Evolutionary conservation across 1,140 invertebrate genomes (phyloP).

Genomic region (Drosophila micromelanica): DNA sequence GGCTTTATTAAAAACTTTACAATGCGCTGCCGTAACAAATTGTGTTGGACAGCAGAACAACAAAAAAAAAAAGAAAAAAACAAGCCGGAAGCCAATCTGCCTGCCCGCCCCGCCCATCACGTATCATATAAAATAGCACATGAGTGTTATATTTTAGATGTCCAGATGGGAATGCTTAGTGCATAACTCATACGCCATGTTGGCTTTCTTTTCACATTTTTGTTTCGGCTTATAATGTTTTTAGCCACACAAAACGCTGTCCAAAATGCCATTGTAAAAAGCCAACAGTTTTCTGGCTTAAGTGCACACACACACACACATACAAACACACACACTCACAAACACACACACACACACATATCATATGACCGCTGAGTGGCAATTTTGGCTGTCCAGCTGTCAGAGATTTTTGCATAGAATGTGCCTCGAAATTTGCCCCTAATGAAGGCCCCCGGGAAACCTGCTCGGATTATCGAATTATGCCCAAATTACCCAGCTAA

Average conservation of each 20-base stretch:
- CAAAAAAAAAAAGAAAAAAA: slow-evolving; percentile 9
- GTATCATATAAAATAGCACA: slow-evolving; percentile 23
- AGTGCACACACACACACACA: too few species aligned
- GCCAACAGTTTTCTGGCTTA: slow-evolving; percentile 3
- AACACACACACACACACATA: too few species aligned
- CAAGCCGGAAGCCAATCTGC: background rate
- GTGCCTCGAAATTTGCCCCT: background rate
- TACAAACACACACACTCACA: too few species aligned
- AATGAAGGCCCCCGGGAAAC: slow-evolving; percentile 20
- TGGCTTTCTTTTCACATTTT: slow-evolving; percentile 18
- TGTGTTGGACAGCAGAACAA: slow-evolving; percentile 19
- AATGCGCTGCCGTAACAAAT: slow-evolving; percentile 49
- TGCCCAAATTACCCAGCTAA: slow-evolving; percentile 57
- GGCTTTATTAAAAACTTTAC: slow-evolving; percentile 78
- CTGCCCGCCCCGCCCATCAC: background rate
- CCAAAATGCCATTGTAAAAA: slow-evolving; percentile 26
- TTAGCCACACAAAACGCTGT: slow-evolving; percentile 14
- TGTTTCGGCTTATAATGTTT: slow-evolving; percentile 9
- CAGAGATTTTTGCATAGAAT: background rate
- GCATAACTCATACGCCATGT: slow-evolving; percentile 41
- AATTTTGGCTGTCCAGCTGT: slow-evolving; percentile 28
- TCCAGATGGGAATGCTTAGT: slow-evolving; percentile 44
- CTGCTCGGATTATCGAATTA: slow-evolving; percentile 47
- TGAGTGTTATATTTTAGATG: slow-evolving; percentile 63
- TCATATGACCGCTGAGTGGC: slow-evolving; percentile 33